Base-by-base conservation (phyloP, 2,113 vertebrate species). In the Hyaena hyaena region DNA sequence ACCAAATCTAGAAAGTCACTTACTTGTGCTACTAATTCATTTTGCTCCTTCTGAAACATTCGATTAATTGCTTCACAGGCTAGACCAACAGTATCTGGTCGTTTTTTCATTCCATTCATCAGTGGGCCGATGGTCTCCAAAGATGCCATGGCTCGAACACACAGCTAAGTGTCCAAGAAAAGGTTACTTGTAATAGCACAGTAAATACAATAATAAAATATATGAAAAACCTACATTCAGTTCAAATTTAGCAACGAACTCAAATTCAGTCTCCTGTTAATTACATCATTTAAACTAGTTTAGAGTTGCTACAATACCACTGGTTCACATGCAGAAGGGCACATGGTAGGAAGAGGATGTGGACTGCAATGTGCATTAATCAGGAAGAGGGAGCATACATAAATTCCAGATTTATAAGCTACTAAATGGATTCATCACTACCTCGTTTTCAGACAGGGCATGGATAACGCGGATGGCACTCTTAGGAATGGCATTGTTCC, bases 11-110 rank as follows among this genome's bases (percentile, higher is more conserved):
- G 21, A 85, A 82, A 81, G 66, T 89, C 73, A 96, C 98, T 98
- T 98, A 99, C 99, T 99, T 99, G 99, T 79, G 99, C 99, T 48
- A 99, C 99, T 28, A 99, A 98, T 86, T 99, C 99, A 28, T 99
- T 99, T 98, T 99, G 99, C 82, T 99, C 99, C 97, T 99, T 99
- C 98, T 99, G 99, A 98, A 99, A 99, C 99, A 99, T 99, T 84
- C 99, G 99, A 96, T 99, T 99, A 66, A 99, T 99, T 73, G 99
- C 99, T 98, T 99, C 99, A 97, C 99, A 99, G 63, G 99, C 99
- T 90, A 99, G 96, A 21, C 99, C 99, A 33, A 99, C 98, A 98
- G 99, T 99, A 98, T 99, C 99, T 0, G 99, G 97, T 23, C 99
- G 99, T 90, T 98, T 98, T 83, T 99, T 99, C 99, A 99, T 99